Base-by-base conservation (phyloP, 2,797 vertebrate species). In the Pagetopsis macropterus region DNA sequence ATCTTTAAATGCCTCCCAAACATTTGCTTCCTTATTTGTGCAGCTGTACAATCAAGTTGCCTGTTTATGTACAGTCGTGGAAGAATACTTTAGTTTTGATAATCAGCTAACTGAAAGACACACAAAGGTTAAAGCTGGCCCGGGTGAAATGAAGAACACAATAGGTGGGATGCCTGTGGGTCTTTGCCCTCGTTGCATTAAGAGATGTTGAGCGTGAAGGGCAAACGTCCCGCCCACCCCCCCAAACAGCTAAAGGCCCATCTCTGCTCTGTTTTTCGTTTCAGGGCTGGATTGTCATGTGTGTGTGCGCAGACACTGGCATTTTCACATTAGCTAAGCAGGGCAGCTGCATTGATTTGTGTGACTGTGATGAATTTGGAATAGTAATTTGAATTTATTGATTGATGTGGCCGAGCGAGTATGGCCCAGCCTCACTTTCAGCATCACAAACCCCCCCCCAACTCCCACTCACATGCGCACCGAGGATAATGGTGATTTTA, bases 381-480 rank as follows among this genome's bases (percentile, higher is more conserved):
- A 95, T 92, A 93, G 95, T 95, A 95, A 97, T 96, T 96, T 95
- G 94, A 96, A 96, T 93, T 90, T 96, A 96, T 96, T 94, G 96
- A 96, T 95, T 95, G 87, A 94, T 91, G 94, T 93, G 91, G 94
- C 91, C 94, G 88, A 90, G 92, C 92, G 89, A 94, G 92, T 92
- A 93, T 90, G 87, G 87, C 84, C 88, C 91, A 94, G 87, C 92
- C 90, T 87, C 70, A 87, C 72, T 88, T 91, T 93, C 89, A 86
- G 87, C 89, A 92, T 85, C 86, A 76, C 91, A 91, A 57, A 67
- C 86, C 86, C 85, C 50, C 21, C n/a, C 44, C 66, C 43, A 67
- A 45, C 85, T 87, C 93, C 93, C 83, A 88, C 88, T 91, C 91
- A 88, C 90, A 91, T 84, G 84, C 87, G 76, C 82, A 81, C 78